Base-by-base conservation (phyloP, 2,113 vertebrate species). In the Pygoscelis adeliae region DNA sequence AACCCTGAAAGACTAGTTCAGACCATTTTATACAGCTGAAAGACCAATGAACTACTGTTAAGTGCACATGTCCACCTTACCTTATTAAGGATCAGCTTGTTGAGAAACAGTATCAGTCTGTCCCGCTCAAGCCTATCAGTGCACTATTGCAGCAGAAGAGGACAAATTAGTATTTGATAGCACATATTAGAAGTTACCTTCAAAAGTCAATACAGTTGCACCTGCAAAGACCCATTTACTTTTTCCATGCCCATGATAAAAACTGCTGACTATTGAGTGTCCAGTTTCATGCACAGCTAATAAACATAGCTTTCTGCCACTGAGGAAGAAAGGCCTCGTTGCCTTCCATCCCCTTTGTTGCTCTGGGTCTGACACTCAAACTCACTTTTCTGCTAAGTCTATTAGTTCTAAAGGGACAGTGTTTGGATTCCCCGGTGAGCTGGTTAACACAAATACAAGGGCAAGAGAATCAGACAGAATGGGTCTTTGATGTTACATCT, bases 31-130 rank as follows among this genome's bases (percentile, higher is more conserved):
- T 13, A 72, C 18, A 70, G 23, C 29, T 27, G 32, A 61, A 72
- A 80, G 61, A 72, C 15, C 1, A 5, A 62, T 11, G 10, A 46
- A 59, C 36, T 46, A 47, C 22, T 40, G 11, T 76, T 40, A 71
- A 69, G 40, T 36, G 53, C 21, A 29, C 0, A 0, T 6, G 8
- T 29, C 55, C 52, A 30, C 25, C 91, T 95, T 93, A 99, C 99
- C 99, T 99, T 99, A 97, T 99, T 99, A 69, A 99, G 99, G 94
- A 99, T 99, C 87, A 99, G 98, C 97, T 99, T 99, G 98, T 99
- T 99, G 90, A 99, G 98, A 97, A 99, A 99, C 58, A 99, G 96
- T 94, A 99, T 99, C 96, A 99, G 93, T 84, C 99, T 97, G 98
- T 99, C 99, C 96, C 99, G 98, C 91, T 99, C 99, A 93, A 99